Evolutionary conservation across 1,140 invertebrate genomes (phyloP).

Genomic region (Choristoneura fumiferana): DNA sequence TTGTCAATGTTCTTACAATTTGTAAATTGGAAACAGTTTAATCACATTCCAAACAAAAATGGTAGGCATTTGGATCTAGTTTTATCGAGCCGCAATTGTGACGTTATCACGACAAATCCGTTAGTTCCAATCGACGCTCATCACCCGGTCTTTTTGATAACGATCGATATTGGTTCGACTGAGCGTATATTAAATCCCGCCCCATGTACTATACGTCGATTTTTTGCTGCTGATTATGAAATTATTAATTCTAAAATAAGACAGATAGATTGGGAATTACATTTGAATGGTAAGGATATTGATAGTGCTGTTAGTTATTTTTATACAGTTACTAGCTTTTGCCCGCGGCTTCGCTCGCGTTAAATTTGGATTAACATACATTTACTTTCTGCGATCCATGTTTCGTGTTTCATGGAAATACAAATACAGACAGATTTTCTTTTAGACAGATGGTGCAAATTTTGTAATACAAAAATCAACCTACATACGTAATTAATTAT

Average conservation of each 20-base stretch:
- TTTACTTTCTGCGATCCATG: too few relatives aligned
- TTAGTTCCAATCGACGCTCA: neutral
- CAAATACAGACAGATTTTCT: too few relatives aligned
- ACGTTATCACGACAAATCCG: neutral
- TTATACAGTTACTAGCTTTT: too few relatives aligned
- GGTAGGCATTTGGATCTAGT: neutral
- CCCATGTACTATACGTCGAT: neutral
- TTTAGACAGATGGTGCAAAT: too few relatives aligned
- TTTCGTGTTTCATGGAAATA: too few relatives aligned
- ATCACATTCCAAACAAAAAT: neutral
- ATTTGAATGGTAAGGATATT: neutral
- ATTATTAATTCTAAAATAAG: neutral
- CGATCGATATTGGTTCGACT: neutral
- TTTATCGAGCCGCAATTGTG: neutral
- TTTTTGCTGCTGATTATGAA: neutral
- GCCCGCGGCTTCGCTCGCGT: too few relatives aligned
- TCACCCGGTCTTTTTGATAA: neutral
- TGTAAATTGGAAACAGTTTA: neutral
- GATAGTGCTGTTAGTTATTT: neutral
- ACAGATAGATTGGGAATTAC: neutral
- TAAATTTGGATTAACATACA: too few relatives aligned
- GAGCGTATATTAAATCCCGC: neutral
- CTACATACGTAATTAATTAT: too few relatives aligned
- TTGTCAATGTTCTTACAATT: neutral
- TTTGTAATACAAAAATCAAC: too few relatives aligned